These are phyloP conservation scores for Drosophila diplacantha DNA, from an alignment of 2,888 invertebrate genomes.

Conservation along the genomic window DNA sequence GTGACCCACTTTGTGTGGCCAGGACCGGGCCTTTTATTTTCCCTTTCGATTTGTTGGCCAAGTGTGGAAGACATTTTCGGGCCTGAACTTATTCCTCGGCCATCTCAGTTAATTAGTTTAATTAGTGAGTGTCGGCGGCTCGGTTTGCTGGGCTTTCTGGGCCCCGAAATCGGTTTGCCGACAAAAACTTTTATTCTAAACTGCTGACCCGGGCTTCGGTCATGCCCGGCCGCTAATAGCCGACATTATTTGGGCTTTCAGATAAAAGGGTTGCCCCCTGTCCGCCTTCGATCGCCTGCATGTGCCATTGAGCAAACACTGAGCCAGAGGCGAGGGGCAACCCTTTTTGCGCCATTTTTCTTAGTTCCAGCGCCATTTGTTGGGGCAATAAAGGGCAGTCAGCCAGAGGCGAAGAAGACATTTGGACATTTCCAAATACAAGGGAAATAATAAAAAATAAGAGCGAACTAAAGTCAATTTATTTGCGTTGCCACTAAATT, in stretches of 20 bases:
- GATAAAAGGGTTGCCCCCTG: constrained; percentile 41
- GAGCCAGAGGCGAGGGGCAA: constrained; percentile 34
- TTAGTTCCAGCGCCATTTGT: constrained; percentile 58
- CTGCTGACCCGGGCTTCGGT: constrained; percentile 41
- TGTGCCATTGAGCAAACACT: constrained; percentile 69
- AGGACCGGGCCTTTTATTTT: constrained; percentile 1
- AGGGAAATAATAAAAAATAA: constrained; percentile 13
- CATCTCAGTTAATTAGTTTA: constrained; percentile 55
- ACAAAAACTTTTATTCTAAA: constrained; percentile 50
- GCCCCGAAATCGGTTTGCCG: constrained; percentile 46
- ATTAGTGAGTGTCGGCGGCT: constrained; percentile 54
- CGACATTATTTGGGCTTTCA: constrained; percentile 41
- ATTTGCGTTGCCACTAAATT: constrained; percentile 72
- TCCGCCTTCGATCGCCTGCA: constrained; percentile 58
- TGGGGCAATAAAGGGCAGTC: constrained; percentile 59
- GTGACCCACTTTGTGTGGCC: constrained; percentile 47
- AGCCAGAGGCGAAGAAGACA: constrained; percentile 55
- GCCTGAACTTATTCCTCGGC: constrained; percentile 26
- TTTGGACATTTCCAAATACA: constrained; percentile 59
- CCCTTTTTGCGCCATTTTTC: constrained; percentile 69
- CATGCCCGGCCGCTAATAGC: constrained; percentile 56
- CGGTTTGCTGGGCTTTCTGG: constrained; percentile 13
- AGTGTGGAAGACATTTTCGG: constrained; percentile 15
- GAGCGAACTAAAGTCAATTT: constrained; percentile 64
- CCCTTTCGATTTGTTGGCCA: constrained; percentile 27